A percentile compares a stretch with the other conserved stretches of the same genome.
Evolutionary conservation across 2,888 invertebrate genomes (phyloP).

Genomic region (Eilema griseolum): DNA sequence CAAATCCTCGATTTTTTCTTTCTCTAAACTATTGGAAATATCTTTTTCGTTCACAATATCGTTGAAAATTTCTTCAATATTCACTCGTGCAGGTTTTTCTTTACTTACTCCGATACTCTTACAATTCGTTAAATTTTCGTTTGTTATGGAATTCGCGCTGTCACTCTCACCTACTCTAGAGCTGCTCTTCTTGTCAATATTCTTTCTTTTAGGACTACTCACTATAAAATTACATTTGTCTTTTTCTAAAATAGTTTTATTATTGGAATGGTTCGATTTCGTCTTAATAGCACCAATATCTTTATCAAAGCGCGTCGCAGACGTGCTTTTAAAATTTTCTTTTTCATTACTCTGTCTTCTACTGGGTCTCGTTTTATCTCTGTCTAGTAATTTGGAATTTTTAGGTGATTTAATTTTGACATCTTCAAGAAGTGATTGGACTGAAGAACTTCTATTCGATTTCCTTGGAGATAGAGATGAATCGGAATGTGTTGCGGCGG

Average conservation of each 20-base stretch:
- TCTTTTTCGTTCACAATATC: conserved; percentile 72
- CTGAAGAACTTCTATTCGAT: conserved; percentile 78
- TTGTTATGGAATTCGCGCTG: conserved; percentile 58
- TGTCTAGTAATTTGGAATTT: conserved; percentile 77
- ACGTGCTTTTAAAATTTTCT: conserved; percentile 72
- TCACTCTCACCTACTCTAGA: conserved; percentile 64
- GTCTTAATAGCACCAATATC: conserved; percentile 85
- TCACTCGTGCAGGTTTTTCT: conserved; percentile 59
- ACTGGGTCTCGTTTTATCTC: conserved; percentile 73
- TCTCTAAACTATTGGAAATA: conserved; percentile 67
- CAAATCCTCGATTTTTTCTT: conserved; percentile 76
- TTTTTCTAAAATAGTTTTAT: conserved; percentile 82
- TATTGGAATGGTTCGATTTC: conserved; percentile 85
- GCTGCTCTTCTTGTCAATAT: conserved; percentile 68
- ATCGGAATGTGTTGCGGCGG: conserved; percentile 82
- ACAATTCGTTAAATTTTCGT: conserved; percentile 62
- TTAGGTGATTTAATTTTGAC: conserved; percentile 71
- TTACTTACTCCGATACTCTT: conserved; percentile 45
- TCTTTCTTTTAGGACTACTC: conserved; percentile 76
- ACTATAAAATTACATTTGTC: conserved; percentile 80
- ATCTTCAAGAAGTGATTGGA: conserved; percentile 76
- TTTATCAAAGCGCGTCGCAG: conserved; percentile 69
- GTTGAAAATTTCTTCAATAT: conserved; percentile 76
- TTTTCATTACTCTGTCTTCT: conserved; percentile 76
- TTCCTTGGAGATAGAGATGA: conserved; percentile 69